Conservation (phyloP, 2,888 invertebrate species). For the Cosmia pyralina region DNA sequence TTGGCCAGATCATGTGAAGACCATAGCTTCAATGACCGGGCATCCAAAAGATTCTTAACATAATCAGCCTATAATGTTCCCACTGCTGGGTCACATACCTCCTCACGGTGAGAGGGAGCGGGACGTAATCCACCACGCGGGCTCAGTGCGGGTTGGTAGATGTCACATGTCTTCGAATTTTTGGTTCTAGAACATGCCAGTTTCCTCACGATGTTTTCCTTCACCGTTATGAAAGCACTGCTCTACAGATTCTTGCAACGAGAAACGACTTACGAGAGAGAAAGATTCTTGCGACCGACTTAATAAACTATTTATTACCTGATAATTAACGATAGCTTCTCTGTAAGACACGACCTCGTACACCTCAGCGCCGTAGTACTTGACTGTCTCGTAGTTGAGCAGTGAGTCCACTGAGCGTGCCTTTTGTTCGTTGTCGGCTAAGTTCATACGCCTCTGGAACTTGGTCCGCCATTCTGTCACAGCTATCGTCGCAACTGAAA, state of each 20-base stretch:
- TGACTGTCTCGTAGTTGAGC: conserved; percentile 99
- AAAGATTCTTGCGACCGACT: background rate
- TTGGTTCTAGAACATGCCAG: too few species aligned
- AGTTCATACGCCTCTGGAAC: conserved; percentile 97
- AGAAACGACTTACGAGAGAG: too few species aligned
- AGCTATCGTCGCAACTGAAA: conserved; percentile 94
- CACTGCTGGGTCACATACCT: too few species aligned
- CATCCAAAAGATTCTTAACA: background rate
- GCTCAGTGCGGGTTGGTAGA: too few species aligned
- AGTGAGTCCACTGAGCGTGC: conserved; percentile 98
- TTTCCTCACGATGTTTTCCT: too few species aligned
- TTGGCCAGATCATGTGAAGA: too few species aligned
- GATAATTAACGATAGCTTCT: conserved; percentile 95
- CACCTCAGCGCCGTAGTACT: conserved; percentile 98
- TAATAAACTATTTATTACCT: conserved; percentile 86
- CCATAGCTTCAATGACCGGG: background rate
- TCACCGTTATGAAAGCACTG: too few species aligned
- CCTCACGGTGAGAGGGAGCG: too few species aligned
- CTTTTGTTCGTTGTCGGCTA: conserved; percentile 97
- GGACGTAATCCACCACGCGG: too few species aligned
- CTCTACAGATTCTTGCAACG: too few species aligned
- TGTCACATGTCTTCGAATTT: too few species aligned
- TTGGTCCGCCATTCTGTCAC: conserved; percentile 99
- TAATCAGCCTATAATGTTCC: too few species aligned
- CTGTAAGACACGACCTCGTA: conserved; percentile 97